phyloP scores from a whole-genome alignment of 30 jellyfish, hydroid and myxozoan species.

The Morbakka virulenta region DNA sequence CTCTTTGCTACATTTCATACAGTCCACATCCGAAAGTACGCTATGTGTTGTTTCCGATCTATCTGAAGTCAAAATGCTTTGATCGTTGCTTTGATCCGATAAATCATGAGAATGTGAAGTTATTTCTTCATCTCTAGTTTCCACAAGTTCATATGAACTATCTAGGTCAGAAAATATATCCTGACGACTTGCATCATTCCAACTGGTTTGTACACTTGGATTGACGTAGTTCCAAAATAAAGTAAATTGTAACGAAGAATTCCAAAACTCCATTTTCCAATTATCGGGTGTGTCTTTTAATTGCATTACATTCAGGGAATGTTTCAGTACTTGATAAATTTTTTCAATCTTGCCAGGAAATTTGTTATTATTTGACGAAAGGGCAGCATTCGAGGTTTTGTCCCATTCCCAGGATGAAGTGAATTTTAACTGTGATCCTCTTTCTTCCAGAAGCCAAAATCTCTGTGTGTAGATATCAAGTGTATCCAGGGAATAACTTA shows the following conservation, averaged over 20 bases:
- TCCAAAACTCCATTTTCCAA: background rate
- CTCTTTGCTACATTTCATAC: background rate
- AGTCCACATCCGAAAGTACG: background rate
- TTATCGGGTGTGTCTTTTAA: background rate
- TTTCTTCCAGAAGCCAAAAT: background rate
- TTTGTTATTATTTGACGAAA: background rate
- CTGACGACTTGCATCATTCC: background rate
- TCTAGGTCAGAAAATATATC: background rate
- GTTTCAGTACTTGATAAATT: background rate
- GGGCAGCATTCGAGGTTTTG: background rate
- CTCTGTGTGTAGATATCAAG: background rate
- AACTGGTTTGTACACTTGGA: background rate
- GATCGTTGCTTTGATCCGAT: background rate
- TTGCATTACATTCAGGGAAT: background rate
- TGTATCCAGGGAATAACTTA: background rate
- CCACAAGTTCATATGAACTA: background rate
- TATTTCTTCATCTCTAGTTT: background rate
- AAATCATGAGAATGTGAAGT: too few relatives aligned
- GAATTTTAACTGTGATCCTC: background rate
- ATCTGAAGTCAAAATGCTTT: background rate
- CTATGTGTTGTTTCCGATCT: background rate
- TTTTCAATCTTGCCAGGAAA: background rate
- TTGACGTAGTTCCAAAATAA: background rate
- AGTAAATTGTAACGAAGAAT: background rate
- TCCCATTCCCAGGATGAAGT: background rate